phyloP scores from a whole-genome alignment of 2,888 invertebrate species.

The Cosmopolites sordidus region DNA sequence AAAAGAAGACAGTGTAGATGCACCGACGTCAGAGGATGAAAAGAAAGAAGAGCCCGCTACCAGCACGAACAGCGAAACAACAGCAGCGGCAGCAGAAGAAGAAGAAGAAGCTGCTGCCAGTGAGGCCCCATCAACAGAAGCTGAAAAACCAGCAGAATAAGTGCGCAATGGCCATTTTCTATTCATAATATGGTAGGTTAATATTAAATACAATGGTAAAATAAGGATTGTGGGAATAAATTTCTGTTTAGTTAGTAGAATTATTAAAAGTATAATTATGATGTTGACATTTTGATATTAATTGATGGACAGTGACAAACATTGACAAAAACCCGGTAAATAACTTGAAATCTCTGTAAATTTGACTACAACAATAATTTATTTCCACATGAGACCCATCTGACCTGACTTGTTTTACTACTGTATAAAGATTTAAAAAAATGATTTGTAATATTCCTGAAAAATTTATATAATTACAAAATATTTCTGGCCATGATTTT shows the following conservation, averaged over 20 bases:
- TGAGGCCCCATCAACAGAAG: constrained; percentile 38
- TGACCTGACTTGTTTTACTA: constrained; percentile 17
- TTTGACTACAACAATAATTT: not conserved
- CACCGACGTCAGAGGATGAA: constrained; percentile 39
- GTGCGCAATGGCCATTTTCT: constrained; percentile 29
- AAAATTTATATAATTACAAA: constrained; percentile 11
- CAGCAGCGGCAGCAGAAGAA: constrained; percentile 1
- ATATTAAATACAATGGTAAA: constrained; percentile 22
- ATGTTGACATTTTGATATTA: not conserved
- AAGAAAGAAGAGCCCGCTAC: constrained; percentile 34
- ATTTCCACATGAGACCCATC: not conserved
- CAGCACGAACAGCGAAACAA: constrained; percentile 36
- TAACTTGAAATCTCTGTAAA: too few species aligned
- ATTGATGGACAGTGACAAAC: too few species aligned
- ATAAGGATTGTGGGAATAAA: constrained; percentile 15
- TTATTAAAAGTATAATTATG: not conserved
- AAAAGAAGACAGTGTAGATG: constrained; percentile 44
- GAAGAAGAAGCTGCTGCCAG: constrained; percentile 10
- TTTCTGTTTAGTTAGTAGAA: constrained; percentile 5
- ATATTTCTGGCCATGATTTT: not conserved
- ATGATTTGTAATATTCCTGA: constrained; percentile 30
- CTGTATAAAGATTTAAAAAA: constrained; percentile 26
- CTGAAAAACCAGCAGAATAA: constrained; percentile 44
- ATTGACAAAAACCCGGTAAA: too few species aligned
- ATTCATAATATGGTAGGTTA: constrained; percentile 38